These are phyloP conservation scores for Cosmia trapezina DNA, from an alignment of 2,888 invertebrate species.

Conservation along the genomic window DNA sequence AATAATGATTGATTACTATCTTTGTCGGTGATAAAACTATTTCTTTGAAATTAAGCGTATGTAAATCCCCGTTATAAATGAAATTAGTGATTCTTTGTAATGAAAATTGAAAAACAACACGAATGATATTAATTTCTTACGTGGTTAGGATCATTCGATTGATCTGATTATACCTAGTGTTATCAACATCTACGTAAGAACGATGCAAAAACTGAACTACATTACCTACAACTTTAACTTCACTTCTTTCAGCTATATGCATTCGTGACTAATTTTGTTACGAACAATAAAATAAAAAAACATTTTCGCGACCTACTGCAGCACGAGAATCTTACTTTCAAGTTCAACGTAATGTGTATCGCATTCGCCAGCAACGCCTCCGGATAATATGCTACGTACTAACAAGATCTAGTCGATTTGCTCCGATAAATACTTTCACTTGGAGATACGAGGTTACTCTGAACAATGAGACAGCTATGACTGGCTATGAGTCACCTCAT, in stretches of 20 bases:
- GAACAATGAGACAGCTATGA: slow-evolving; percentile 70
- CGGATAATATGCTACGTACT: slow-evolving; percentile 58
- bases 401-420: slow-evolving; percentile 67
- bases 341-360: slow-evolving; percentile 46
- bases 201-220: background rate
- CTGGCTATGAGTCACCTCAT: slow-evolving; percentile 68
- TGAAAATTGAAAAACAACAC: background rate
- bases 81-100: slow-evolving; percentile 23
- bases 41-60: slow-evolving; percentile 33
- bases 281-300: background rate
- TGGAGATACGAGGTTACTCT: slow-evolving; percentile 71
- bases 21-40: slow-evolving; percentile 11
- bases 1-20: slow-evolving; percentile 48
- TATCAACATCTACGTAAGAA: background rate
- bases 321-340: slow-evolving; percentile 35
- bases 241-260: background rate
- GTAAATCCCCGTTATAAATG: slow-evolving; percentile 8
- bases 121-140: background rate
- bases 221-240: background rate
- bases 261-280: background rate
- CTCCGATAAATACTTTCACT: slow-evolving; percentile 78
- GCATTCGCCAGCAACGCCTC: slow-evolving; percentile 48
- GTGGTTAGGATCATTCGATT: background rate
- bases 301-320: slow-evolving; percentile 11
- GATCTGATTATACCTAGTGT: background rate